phyloP scores from a whole-genome alignment of 2,113 vertebrate species.

The Elephantulus edwardii region DNA sequence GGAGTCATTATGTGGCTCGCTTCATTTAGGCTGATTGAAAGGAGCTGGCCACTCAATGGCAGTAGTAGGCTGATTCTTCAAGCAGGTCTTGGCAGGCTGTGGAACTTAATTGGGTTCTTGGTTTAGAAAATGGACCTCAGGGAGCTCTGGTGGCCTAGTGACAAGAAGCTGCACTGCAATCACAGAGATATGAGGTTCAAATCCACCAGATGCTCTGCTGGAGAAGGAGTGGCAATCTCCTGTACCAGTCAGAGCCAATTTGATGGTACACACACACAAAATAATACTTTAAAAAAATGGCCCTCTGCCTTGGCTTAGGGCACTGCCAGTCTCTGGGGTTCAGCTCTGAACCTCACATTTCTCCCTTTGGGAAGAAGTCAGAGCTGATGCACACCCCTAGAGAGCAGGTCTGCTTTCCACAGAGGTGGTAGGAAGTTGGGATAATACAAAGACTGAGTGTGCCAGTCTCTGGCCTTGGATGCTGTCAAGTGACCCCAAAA shows the following conservation, averaged over 20 bases:
- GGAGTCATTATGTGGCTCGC: not conserved
- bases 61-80: not conserved
- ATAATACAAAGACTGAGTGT: not conserved
- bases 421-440: not conserved
- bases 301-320: not conserved
- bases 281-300: no score
- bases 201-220: no score
- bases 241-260: no score
- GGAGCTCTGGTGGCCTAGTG: no score
- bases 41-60: not conserved
- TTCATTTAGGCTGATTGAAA: not conserved
- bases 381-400: not conserved
- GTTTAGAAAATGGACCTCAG: not conserved
- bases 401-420: not conserved
- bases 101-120: not conserved
- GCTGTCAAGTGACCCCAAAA: not conserved
- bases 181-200: no score
- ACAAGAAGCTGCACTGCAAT: no score
- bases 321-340: not conserved
- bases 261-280: no score
- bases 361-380: not conserved
- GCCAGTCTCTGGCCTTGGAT: not conserved
- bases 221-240: no score
- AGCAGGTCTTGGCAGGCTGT: not conserved
- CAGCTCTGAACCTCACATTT: not conserved